Evolutionary conservation across 2,888 invertebrate species (phyloP).

Genomic region (Conus canariensis): DNA sequence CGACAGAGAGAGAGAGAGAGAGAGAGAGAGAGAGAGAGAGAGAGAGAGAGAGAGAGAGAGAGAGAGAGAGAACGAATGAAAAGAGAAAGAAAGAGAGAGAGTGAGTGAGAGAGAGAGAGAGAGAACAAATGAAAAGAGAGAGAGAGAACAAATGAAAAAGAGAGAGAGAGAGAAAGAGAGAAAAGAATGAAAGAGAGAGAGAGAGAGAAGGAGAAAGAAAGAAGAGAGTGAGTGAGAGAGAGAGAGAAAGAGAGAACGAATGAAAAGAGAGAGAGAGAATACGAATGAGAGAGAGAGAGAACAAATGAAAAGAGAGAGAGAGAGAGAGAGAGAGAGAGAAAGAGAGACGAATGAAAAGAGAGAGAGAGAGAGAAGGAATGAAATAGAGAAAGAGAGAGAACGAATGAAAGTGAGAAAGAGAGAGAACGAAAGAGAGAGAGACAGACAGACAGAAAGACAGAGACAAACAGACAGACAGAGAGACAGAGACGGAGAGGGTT

Average conservation of each 20-base stretch:
- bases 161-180: neutral
- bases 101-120: neutral
- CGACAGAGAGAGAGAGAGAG: neutral
- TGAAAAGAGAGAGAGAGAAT: neutral
- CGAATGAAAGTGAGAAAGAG: neutral
- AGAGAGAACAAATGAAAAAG: neutral
- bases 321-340: too few relatives aligned
- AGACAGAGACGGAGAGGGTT: neutral
- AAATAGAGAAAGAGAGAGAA: neutral
- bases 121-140: neutral
- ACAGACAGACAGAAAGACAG: neutral
- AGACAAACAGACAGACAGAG: neutral
- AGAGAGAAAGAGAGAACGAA: too few relatives aligned
- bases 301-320: conserved; percentile 7
- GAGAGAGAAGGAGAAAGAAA: too few relatives aligned
- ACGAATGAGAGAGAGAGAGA: neutral
- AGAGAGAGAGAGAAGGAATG: neutral
- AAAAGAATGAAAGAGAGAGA: neutral
- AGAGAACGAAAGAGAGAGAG: neutral
- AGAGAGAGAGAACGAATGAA: neutral
- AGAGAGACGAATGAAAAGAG: too few relatives aligned
- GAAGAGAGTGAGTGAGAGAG: too few relatives aligned
- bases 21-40: neutral
- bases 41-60: conserved; percentile 3
- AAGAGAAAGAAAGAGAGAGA: neutral